These are phyloP conservation scores for Adelosebastes latens DNA, from an alignment of 2,797 vertebrate genomes.

Conservation along the genomic window DNA sequence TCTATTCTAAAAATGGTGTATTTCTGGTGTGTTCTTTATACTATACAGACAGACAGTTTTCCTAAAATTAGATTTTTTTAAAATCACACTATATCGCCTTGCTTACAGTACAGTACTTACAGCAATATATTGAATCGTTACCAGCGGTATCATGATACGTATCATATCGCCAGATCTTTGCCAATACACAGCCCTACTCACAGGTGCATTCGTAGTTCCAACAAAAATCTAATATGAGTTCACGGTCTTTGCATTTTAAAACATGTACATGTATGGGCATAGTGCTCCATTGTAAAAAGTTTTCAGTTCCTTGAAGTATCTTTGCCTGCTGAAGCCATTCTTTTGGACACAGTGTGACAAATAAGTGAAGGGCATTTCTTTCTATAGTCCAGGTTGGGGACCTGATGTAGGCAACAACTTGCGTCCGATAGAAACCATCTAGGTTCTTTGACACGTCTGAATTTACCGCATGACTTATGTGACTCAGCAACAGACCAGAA, in stretches of 20 bases:
- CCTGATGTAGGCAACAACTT: conserved; percentile 52
- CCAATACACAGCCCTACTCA: no score
- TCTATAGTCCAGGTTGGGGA: conserved; percentile 8
- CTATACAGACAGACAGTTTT: no score
- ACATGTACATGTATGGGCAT: neutral
- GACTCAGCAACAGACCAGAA: conserved; percentile 71
- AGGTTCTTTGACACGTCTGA: conserved; percentile 65
- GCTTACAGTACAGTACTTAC: no score
- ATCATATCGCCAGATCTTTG: no score
- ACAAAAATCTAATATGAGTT: neutral
- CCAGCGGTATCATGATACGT: no score
- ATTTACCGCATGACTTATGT: conserved; percentile 72
- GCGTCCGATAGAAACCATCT: conserved; percentile 58
- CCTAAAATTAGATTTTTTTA: no score
- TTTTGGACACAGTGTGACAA: conserved; percentile 28
- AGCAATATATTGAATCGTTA: no score
- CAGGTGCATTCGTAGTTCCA: neutral
- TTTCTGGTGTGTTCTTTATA: no score
- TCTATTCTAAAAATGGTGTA: no score
- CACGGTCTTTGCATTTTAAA: neutral
- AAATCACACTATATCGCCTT: no score
- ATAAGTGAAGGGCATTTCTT: conserved; percentile 44
- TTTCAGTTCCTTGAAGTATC: neutral
- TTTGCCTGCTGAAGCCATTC: conserved; percentile 16
- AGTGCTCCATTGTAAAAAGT: neutral